phyloP scores from a whole-genome alignment of 2,113 vertebrate genomes.

The Chaetorhynchus papuensis region DNA sequence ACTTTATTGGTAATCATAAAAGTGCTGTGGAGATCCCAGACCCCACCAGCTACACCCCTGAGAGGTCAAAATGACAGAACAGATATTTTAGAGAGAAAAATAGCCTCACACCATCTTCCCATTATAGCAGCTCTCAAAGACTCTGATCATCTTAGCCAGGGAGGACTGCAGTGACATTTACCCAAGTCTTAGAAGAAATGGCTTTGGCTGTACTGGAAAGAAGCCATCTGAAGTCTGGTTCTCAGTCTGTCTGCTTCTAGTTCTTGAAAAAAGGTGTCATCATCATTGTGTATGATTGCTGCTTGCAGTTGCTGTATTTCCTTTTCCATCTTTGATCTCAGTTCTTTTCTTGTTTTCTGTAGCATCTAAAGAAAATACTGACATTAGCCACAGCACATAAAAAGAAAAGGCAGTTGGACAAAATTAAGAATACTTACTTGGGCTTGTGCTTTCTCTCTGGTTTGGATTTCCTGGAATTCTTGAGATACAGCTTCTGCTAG shows the following conservation, averaged over 20 bases:
- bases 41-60: neutral
- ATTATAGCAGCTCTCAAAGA: neutral
- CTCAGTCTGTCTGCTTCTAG: constrained; percentile 85
- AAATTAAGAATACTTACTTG: constrained; percentile 72
- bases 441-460: constrained; percentile 84
- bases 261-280: constrained; percentile 85
- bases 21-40: neutral
- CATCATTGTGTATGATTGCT: constrained; percentile 81
- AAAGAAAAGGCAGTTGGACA: neutral
- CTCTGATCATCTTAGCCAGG: neutral
- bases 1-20: constrained; percentile 21
- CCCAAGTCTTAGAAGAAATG: constrained; percentile 34
- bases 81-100: neutral
- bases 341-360: constrained; percentile 84
- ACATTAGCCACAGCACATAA: neutral
- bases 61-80: neutral
- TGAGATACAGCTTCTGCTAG: constrained; percentile 86
- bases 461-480: constrained; percentile 83
- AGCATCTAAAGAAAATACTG: constrained; percentile 76
- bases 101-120: neutral
- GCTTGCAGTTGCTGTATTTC: constrained; percentile 88
- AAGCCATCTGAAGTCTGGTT: constrained; percentile 81
- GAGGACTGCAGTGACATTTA: neutral
- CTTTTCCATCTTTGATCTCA: constrained; percentile 87
- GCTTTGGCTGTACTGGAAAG: constrained; percentile 85